Conservation (phyloP, 2,797 vertebrate genomes). For the Babyrousa celebensis region DNA sequence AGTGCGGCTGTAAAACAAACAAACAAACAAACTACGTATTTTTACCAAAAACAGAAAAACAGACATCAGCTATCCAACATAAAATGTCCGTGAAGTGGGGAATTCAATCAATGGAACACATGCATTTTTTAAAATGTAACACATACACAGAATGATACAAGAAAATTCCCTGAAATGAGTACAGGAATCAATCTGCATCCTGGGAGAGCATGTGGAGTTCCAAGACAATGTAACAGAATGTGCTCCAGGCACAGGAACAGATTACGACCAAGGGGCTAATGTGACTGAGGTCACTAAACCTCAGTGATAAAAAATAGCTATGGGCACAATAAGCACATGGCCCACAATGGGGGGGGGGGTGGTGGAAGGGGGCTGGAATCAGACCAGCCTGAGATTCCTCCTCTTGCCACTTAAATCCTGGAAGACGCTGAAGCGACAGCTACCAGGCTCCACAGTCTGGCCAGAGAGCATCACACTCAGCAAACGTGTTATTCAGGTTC, state of each 20-base stretch:
- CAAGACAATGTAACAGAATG: neutral
- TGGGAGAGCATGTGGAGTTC: neutral
- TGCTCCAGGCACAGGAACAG: neutral
- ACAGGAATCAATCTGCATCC: neutral
- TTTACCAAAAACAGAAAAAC: neutral
- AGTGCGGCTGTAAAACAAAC: too few species aligned
- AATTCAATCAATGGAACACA: neutral
- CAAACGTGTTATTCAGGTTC: neutral
- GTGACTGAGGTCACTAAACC: neutral
- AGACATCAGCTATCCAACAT: neutral
- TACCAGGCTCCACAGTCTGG: neutral
- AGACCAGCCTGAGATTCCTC: neutral
- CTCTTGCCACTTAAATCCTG: neutral
- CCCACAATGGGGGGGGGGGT: accelerated
- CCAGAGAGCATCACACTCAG: neutral
- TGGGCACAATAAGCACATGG: neutral
- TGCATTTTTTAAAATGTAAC: neutral
- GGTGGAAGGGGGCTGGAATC: neutral
- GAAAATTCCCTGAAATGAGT: neutral
- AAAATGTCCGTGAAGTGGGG: neutral
- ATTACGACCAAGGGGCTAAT: neutral
- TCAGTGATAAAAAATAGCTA: neutral
- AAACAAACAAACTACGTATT: too few species aligned
- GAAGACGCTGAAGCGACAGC: neutral
- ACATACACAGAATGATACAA: neutral